Evolutionary conservation across 2,113 vertebrate species (phyloP).

Genomic region (Chitala chitala): DNA sequence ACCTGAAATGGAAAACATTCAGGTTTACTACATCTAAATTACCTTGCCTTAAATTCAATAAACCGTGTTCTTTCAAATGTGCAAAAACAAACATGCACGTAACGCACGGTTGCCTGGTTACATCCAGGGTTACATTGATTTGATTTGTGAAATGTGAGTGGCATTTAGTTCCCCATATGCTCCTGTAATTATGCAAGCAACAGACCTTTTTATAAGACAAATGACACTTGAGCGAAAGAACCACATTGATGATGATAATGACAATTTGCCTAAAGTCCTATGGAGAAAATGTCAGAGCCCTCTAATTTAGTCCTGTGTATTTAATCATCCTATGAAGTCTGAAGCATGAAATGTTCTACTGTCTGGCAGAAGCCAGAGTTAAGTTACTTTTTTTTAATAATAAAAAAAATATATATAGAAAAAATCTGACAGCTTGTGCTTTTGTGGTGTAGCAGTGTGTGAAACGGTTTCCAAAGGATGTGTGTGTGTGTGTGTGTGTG

Average conservation of each 20-base stretch:
- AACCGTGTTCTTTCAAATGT: constrained; percentile 31
- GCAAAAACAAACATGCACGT: constrained; percentile 25
- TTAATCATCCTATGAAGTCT: constrained; percentile 24
- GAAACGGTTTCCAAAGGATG: no score
- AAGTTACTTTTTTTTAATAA: constrained; percentile 1
- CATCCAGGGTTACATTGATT: constrained; percentile 35
- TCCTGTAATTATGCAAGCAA: constrained; percentile 31
- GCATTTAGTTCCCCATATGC: constrained; percentile 33
- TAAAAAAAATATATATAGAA: neutral
- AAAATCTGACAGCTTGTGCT: no score
- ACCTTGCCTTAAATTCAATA: constrained; percentile 32
- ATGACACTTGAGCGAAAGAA: constrained; percentile 36
- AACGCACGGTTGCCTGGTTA: constrained; percentile 46
- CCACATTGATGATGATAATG: constrained; percentile 30
- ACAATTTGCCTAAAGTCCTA: constrained; percentile 31
- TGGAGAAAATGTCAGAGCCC: constrained; percentile 23
- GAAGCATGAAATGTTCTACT: constrained; percentile 31
- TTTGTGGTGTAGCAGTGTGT: neutral
- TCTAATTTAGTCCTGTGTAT: constrained; percentile 14
- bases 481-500: no score
- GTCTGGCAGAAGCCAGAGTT: constrained; percentile 1
- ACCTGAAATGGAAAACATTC: constrained; percentile 23
- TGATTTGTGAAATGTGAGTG: constrained; percentile 37
- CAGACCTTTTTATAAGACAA: constrained; percentile 33
- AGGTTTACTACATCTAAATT: constrained; percentile 30